Base-by-base conservation (phyloP, 2,797 vertebrate genomes). In the Ibycter americanus region DNA sequence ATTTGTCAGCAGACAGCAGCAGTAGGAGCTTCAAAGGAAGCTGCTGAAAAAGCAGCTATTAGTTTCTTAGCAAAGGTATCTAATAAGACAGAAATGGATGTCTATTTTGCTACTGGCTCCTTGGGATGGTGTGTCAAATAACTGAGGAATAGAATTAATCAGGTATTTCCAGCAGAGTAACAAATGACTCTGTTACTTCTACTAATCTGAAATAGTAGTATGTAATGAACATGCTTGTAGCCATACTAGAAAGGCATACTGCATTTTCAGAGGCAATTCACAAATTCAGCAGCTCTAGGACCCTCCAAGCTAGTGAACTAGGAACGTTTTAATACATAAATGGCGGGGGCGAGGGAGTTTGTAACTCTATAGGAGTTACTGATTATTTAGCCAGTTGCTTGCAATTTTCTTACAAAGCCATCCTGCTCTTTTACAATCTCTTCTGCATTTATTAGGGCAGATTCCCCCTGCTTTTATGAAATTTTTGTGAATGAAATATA, bases 1-100 rank as follows among this genome's bases (percentile, higher is more conserved):
- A 61, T 71, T 92, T 92, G 59, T 36, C 90, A 93, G 92, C 90
- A 96, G 65, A 74, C 54, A 80, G 56, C 74, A 83, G 68, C 34
- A 32, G 16, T 1, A 63, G 52, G 56, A 89, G 67, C 71, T 93
- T 66, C 84, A 91, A 83, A 90, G 58, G 52, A 77, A 89, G 83
- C 89, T 73, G 68, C 70, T 79, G 44, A 67, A 77, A 80, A 27
- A 94, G 76, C 51, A 91, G 52, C 56, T 81, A 20, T 66, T 91
- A 79, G 79, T 82, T 84, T 82, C 89, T 76, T 46, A 80, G 72
- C n/a, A 26, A 68, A 86, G 52, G 29, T 52, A 72, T 26, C 65
- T 71, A 81, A 89, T 25, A 56, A 80, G 59, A 71, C 29, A 92
- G 52, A 79, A 93, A 71, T 4, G 5, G 20, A 42, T 42, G 29